These are phyloP conservation scores for Mormyrus hasselquistii DNA, from an alignment of 2,797 vertebrate species.

Conservation along the genomic window DNA sequence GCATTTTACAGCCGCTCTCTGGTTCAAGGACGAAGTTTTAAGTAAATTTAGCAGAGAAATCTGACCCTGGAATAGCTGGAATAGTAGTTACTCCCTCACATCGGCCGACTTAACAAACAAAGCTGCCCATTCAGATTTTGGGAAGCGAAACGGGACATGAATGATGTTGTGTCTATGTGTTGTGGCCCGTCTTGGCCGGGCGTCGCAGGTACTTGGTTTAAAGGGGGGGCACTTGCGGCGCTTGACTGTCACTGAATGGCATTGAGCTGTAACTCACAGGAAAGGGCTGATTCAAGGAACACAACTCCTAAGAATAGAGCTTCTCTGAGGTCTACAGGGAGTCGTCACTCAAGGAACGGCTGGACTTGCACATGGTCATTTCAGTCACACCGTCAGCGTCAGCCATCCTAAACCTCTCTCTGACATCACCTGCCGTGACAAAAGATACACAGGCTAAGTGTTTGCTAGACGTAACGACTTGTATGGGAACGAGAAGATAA, in stretches of 20 bases:
- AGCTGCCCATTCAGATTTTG: neutral
- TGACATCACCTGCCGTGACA: neutral
- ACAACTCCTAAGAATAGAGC: neutral
- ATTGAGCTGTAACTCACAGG: neutral
- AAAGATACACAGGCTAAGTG: neutral
- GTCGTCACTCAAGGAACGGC: neutral
- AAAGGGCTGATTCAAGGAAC: neutral
- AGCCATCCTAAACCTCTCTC: neutral
- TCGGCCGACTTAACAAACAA: neutral
- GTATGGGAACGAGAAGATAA: neutral
- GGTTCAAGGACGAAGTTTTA: neutral
- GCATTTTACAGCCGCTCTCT: neutral
- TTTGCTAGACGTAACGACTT: neutral
- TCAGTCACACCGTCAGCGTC: neutral
- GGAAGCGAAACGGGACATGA: neutral
- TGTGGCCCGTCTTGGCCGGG: neutral
- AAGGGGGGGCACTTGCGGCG: neutral
- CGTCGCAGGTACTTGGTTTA: neutral
- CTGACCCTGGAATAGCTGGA: neutral
- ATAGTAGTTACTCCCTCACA: neutral
- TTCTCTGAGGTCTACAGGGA: neutral
- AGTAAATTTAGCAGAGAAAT: slow-evolving; percentile 3
- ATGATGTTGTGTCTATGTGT: neutral
- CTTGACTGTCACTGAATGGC: neutral
- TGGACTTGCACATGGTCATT: neutral